Evolutionary conservation across 1,140 invertebrate genomes (phyloP), one percentile per base, ranked within the genome.

Genomic region (Pseudomyrmex pallidus): DNA sequence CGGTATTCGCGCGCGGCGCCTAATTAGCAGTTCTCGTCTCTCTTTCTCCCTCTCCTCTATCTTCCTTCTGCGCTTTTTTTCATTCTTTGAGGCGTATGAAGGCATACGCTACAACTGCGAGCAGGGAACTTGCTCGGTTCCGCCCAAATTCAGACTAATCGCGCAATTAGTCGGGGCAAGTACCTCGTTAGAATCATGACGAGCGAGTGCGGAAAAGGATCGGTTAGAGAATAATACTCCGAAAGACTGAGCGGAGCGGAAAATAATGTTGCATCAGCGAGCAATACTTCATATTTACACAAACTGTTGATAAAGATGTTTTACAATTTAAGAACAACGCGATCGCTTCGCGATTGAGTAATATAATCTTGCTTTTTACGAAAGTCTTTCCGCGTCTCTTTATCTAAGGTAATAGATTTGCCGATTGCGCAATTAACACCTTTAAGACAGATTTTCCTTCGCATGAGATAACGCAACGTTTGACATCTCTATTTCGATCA

Each of bases 1-100:
- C 87, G 87, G 87, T 87, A 88, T 91, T 92, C 89, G 87, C 90
- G 78, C 89, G 92, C 91, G 90, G 89, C 87, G 89, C 88, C 91
- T 92, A 93, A 92, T 92, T 93, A 93, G 90, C 88, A 76, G 62
- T 87, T 84, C 85, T 78, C 80, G 74, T 83, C 83, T 83, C 68
- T 83, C 22, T 80, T 80, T 85, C 84, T 66, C 68, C 62, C 59
- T 22, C 15, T 74, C 48, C 54, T 12, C 25, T 67, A 22, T 13
- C 22, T 7, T 22, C 56, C 35, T 82, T 57, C 72, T 59, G 20
- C 22, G n/a, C 56, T 64, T 46, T 17, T 70, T 52, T 20, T 76
- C 46, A 54, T 85, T 17, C 64, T 25, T 50, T 20, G 70, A 62
- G 57, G 52, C 76, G 22, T 82, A 85, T 73, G 77, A 74, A 82